Evolutionary conservation across 1,140 invertebrate genomes (phyloP), one percentile per base, ranked within the genome.

Genomic region (Chironomus tepperi): DNA sequence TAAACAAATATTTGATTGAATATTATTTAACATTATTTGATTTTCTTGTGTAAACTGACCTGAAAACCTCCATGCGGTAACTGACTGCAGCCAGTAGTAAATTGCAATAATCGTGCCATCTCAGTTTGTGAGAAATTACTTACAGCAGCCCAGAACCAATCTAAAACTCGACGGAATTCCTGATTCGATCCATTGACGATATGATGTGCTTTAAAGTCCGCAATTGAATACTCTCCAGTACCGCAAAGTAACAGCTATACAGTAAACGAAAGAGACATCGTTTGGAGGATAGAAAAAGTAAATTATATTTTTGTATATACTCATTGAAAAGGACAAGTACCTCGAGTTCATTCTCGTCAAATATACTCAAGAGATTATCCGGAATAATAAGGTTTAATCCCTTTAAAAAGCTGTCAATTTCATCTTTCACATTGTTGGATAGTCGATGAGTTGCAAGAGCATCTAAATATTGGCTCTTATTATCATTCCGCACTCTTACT

Each of bases 261-360:
- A 77, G 79, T 79, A 65, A 77, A 79, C 79, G 76, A 80, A 78
- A 79, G 78, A 79, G 76, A 77, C n/a, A n/a, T n/a, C n/a, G n/a
- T n/a, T n/a, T n/a, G n/a, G n/a, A n/a, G n/a, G 77, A 78, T 77
- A 79, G 12, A 76, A 70, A 47, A 64, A 7, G 64, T 73, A 1
- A 42, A 42, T 75, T 73, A 34, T 16, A 21, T 15, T 16, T 9
- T n/a, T 24, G 21, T 16, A 3, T n/a, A 18, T 21, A 74, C n/a
- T 64, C 72, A 64, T 65, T 67, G 12, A 42, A 8, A 42, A 74
- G 57, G 47, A 21, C 12, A 75, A 79, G 82, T 82, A 96, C 93
- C 90, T 98, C 95, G 16, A 97, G 84, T 85, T 98, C 95, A 84
- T 96, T 96, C 84, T 98, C 96, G 84, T 97, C 95, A 84, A 98